phyloP scores from a whole-genome alignment of 2,888 invertebrate genomes.

The Lasioglossum lativentre region DNA sequence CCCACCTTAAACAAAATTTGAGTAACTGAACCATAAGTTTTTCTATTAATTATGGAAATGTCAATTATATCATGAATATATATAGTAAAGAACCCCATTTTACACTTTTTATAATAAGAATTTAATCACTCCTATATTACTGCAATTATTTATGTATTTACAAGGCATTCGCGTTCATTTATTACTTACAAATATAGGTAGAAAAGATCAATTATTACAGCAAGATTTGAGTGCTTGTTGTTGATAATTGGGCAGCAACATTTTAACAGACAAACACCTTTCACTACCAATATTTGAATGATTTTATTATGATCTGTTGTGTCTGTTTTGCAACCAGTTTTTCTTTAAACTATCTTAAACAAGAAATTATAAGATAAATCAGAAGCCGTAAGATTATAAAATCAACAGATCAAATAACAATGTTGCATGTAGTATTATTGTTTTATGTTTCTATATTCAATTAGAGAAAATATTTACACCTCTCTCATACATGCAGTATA shows the following conservation, averaged over 20 bases:
- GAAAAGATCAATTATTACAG: conserved; percentile 72
- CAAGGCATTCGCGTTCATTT: conserved; percentile 71
- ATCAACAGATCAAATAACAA: conserved; percentile 53
- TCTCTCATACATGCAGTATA: conserved; percentile 61
- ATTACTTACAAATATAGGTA: conserved; percentile 73
- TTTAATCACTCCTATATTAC: conserved; percentile 66
- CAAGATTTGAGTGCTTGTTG: conserved; percentile 57
- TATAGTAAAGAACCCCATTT: conserved; percentile 62
- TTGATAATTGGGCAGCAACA: conserved; percentile 63
- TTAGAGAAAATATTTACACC: conserved; percentile 72
- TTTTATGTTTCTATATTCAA: conserved; percentile 59
- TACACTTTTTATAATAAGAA: conserved; percentile 54
- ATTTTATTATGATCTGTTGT: conserved; percentile 41
- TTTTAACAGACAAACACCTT: conserved; percentile 57
- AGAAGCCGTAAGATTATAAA: conserved; percentile 63
- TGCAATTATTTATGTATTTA: conserved; percentile 75
- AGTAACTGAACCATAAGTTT: conserved; percentile 48
- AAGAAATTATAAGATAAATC: conserved; percentile 62
- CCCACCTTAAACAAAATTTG: conserved; percentile 15
- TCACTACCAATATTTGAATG: conserved; percentile 33
- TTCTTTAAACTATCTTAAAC: conserved; percentile 44
- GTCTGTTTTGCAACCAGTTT: conserved; percentile 32
- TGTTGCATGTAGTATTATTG: conserved; percentile 60
- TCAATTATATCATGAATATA: conserved; percentile 62
- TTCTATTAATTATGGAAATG: conserved; percentile 56